Evolutionary conservation across 2,888 invertebrate genomes (phyloP).

Genomic region (Abrostola tripartita): DNA sequence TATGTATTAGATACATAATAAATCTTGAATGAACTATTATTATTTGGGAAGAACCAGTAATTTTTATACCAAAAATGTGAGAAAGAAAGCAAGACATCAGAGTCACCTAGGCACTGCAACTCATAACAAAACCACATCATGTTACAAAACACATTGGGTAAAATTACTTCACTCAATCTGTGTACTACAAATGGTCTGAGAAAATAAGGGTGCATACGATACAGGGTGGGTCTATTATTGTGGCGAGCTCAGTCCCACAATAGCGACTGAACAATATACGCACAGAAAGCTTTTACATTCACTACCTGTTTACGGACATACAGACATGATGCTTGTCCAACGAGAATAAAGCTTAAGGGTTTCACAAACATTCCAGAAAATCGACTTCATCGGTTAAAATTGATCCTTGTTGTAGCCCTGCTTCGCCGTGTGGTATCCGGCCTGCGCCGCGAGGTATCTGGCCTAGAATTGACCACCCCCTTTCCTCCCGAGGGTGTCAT

Average conservation of each 20-base stretch:
- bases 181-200: slow-evolving; percentile 6
- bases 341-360: too few relatives aligned
- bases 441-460: too few relatives aligned
- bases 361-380: neutral
- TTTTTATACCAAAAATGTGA: too few relatives aligned
- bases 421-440: too few relatives aligned
- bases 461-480: too few relatives aligned
- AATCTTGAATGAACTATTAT: too few relatives aligned
- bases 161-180: slow-evolving; percentile 3
- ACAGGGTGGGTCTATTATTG: slow-evolving; percentile 19
- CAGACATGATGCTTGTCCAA: slow-evolving; percentile 2
- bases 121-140: neutral
- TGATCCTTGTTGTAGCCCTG: too few relatives aligned
- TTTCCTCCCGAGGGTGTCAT: too few relatives aligned
- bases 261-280: slow-evolving; percentile 57
- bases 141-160: neutral
- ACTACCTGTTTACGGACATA: slow-evolving; percentile 44
- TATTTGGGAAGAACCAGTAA: too few relatives aligned
- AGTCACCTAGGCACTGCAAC: neutral
- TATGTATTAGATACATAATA: too few relatives aligned
- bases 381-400: too few relatives aligned
- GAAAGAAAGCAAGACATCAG: too few relatives aligned
- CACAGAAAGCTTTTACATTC: slow-evolving; percentile 63
- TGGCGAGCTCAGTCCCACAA: slow-evolving; percentile 40
- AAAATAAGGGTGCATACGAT: slow-evolving; percentile 25